Conservation (phyloP, 1,140 invertebrate species). For the Cherax destructor region DNA sequence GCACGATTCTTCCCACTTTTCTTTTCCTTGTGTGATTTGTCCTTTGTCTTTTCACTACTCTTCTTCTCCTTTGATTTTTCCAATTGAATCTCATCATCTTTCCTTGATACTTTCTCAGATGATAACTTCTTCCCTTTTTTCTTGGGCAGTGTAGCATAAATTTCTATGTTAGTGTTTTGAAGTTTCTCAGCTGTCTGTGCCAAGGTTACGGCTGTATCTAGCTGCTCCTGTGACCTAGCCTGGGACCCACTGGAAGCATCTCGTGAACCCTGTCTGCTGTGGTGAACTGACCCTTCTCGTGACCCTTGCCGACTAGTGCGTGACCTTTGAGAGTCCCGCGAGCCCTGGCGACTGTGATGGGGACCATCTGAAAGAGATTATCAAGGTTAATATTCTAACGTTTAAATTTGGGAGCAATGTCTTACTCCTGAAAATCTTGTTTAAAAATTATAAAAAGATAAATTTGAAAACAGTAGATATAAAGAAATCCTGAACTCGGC, state of each 20-base stretch:
- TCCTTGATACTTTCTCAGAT: conserved; percentile 54
- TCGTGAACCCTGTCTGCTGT: conserved; percentile 79
- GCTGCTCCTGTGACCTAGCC: conserved; percentile 73
- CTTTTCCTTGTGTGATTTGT: conserved; percentile 65
- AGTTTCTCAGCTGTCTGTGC: conserved; percentile 79
- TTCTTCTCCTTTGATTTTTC: conserved; percentile 82
- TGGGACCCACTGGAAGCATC: conserved; percentile 78
- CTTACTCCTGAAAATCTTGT: too few species aligned
- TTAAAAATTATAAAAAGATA: too few species aligned
- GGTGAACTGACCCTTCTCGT: conserved; percentile 70
- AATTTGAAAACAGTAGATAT: too few species aligned
- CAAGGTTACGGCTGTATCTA: conserved; percentile 64
- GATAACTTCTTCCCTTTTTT: conserved; percentile 80
- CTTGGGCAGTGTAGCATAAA: conserved; percentile 93
- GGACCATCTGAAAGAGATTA: conserved; percentile 76
- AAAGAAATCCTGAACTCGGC: too few species aligned
- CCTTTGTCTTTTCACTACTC: conserved; percentile 74
- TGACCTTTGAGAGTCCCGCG: conserved; percentile 82
- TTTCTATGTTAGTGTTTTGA: conserved; percentile 83
- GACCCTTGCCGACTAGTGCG: conserved; percentile 78
- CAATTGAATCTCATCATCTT: conserved; percentile 74
- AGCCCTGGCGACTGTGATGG: conserved; percentile 86
- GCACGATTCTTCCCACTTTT: conserved; percentile 56
- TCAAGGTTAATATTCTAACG: too few species aligned
- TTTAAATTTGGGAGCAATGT: too few species aligned